A percentile compares a stretch with the other conserved stretches of the same genome.
phyloP scores from a whole-genome alignment of 2,888 invertebrate species.

The Crepidodera aurea region DNA sequence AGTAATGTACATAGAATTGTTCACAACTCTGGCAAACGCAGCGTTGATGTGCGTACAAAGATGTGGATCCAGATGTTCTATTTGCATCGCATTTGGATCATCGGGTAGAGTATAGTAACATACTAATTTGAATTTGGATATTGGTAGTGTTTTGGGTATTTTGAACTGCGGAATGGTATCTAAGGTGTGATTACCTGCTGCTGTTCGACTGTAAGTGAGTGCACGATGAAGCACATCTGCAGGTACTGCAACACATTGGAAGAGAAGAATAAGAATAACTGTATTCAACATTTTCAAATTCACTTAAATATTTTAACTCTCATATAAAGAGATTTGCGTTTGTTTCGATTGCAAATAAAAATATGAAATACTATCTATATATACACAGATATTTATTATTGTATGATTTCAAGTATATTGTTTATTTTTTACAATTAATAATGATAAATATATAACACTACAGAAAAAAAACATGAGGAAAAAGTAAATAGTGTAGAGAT shows the following conservation, averaged over 20 bases:
- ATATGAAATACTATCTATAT: too few species aligned
- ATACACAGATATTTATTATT: too few species aligned
- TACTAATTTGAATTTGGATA: slow-evolving; percentile 59
- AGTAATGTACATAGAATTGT: slow-evolving; percentile 68
- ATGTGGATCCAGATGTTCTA: slow-evolving; percentile 68
- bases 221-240: slow-evolving; percentile 50
- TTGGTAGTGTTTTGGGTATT: slow-evolving; percentile 20
- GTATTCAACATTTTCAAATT: too few species aligned
- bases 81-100: slow-evolving; percentile 47
- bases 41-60: slow-evolving; percentile 87
- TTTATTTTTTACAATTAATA: too few species aligned
- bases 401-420: too few species aligned
- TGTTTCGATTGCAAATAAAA: too few species aligned
- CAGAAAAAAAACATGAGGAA: too few species aligned
- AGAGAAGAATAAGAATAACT: too few species aligned
- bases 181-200: not conserved
- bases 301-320: too few species aligned
- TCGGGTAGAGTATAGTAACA: slow-evolving; percentile 76
- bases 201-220: slow-evolving; percentile 44
- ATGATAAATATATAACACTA: too few species aligned
- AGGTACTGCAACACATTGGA: slow-evolving; percentile 43
- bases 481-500: too few species aligned
- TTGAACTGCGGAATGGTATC: slow-evolving; percentile 25
- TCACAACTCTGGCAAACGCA: slow-evolving; percentile 73
- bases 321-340: too few species aligned